A percentile compares a stretch with the other conserved stretches of the same genome.
Conservation (phyloP, 2,888 invertebrate genomes). For the Heliconius erato region DNA sequence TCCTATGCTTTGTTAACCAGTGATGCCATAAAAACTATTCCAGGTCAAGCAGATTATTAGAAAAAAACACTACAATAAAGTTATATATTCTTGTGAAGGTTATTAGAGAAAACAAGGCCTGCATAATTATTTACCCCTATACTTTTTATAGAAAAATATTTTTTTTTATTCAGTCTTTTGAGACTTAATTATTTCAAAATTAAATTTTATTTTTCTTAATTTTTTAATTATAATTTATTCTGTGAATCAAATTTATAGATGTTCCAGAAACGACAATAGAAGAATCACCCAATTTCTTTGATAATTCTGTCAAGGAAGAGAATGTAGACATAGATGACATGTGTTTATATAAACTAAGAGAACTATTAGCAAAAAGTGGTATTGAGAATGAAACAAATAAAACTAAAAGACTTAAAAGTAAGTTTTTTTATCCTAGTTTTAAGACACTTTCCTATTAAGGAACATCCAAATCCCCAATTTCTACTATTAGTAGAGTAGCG, state of each 20-base stretch:
- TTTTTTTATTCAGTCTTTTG: background rate
- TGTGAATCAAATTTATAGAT: slow-evolving; percentile 55
- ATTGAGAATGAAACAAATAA: slow-evolving; percentile 46
- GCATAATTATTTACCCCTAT: no score
- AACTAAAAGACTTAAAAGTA: background rate
- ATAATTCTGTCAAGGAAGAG: slow-evolving; percentile 64
- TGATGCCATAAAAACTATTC: no score
- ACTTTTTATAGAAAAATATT: no score
- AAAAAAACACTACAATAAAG: no score
- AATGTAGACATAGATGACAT: slow-evolving; percentile 55
- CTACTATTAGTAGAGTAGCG: no score
- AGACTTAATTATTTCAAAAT: background rate
- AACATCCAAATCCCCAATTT: no score
- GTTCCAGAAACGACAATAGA: slow-evolving; percentile 62
- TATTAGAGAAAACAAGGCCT: background rate
- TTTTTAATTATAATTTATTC: background rate
- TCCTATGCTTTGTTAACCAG: no score
- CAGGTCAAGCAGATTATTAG: no score
- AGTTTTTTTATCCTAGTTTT: background rate
- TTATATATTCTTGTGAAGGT: no score
- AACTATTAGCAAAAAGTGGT: slow-evolving; percentile 52
- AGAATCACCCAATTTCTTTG: slow-evolving; percentile 62
- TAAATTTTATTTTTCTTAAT: background rate
- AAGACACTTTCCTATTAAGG: no score
- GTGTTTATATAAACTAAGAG: slow-evolving; percentile 52